These are phyloP conservation scores for Embidobia sp. DNA, from an alignment of 2,888 invertebrate species.

Conservation along the genomic window DNA sequence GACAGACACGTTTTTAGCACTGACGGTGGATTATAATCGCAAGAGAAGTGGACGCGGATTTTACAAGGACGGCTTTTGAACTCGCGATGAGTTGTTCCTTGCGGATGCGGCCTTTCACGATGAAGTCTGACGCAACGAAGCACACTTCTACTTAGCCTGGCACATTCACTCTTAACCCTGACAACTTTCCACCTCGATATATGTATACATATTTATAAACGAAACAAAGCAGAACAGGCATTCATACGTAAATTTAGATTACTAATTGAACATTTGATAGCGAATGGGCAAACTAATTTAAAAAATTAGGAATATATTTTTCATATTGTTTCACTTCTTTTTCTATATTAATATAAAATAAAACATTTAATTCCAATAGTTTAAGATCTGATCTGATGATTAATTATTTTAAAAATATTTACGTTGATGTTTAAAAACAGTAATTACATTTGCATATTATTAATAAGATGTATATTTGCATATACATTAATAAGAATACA, in stretches of 20 bases:
- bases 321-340: too few relatives aligned
- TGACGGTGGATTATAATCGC: conserved; percentile 38
- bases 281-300: too few relatives aligned
- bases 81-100: conserved; percentile 35
- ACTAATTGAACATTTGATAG: neutral
- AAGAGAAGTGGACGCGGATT: conserved; percentile 35
- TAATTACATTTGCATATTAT: too few relatives aligned
- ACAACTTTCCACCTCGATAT: conserved; percentile 8
- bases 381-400: too few relatives aligned
- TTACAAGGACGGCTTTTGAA: conserved; percentile 50
- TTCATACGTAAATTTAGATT: neutral
- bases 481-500: too few relatives aligned
- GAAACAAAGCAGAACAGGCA: neutral
- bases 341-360: too few relatives aligned
- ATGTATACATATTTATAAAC: conserved; percentile 29
- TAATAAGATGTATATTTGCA: too few relatives aligned
- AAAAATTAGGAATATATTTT: too few relatives aligned
- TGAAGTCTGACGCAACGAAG: conserved; percentile 42
- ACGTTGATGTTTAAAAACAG: too few relatives aligned
- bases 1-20: conserved; percentile 25
- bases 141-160: conserved; percentile 37
- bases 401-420: too few relatives aligned
- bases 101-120: conserved; percentile 32
- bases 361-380: too few relatives aligned
- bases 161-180: conserved; percentile 38